phyloP scores from a whole-genome alignment of 2,797 vertebrate genomes.

The Rhabdomys pumilio region DNA sequence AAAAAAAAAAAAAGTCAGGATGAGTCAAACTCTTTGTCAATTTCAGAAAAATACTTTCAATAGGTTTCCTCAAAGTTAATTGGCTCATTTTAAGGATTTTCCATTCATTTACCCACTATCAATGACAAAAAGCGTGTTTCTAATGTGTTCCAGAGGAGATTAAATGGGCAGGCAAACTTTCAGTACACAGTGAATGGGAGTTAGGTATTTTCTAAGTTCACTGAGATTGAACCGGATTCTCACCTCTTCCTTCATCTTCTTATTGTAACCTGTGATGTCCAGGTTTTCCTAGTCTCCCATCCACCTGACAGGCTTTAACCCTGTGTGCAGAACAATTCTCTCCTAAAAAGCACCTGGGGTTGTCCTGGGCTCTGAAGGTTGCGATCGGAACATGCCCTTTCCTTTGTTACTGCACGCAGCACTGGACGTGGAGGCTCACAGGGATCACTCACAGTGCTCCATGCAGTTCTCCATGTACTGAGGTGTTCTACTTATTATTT shows the following conservation, averaged over 20 bases:
- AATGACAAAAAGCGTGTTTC: background rate
- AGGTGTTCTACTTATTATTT: constrained; percentile 62
- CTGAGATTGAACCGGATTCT: background rate
- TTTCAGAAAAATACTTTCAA: constrained; percentile 34
- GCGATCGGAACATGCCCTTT: background rate
- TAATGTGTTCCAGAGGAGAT: constrained; percentile 40
- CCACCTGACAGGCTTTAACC: constrained; percentile 15
- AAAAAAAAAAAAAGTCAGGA: background rate
- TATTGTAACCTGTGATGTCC: background rate
- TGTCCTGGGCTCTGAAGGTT: background rate
- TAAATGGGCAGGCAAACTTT: constrained; percentile 18
- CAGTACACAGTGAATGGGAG: background rate
- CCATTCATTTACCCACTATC: background rate
- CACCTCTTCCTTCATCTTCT: constrained; percentile 20
- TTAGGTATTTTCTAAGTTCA: background rate
- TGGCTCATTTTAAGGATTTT: background rate
- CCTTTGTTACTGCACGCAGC: background rate
- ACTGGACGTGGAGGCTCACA: background rate
- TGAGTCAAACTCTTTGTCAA: constrained; percentile 18
- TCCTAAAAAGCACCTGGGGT: constrained; percentile 33
- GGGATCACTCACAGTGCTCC: constrained; percentile 30
- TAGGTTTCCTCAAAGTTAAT: background rate
- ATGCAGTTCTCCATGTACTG: constrained; percentile 12
- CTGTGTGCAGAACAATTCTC: background rate
- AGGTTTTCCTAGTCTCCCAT: constrained; percentile 27